Evolutionary conservation across 2,888 invertebrate species (phyloP).

Genomic region (Diplolepis rosae): DNA sequence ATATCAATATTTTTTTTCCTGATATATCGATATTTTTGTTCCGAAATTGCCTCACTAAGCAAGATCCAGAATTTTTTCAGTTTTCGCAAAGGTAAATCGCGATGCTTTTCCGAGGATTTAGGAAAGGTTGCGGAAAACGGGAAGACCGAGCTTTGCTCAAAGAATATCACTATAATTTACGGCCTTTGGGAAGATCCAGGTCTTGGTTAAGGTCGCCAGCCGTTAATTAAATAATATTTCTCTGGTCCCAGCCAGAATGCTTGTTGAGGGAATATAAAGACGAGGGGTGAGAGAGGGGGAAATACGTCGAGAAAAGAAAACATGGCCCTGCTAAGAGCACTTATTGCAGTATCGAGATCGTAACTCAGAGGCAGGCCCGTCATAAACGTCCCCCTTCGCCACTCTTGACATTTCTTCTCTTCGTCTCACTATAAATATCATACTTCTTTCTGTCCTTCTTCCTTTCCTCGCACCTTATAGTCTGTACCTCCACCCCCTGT

Average conservation of each 20-base stretch:
- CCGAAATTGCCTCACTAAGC: too few relatives aligned
- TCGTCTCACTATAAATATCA: slow-evolving; percentile 26
- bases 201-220: slow-evolving; percentile 46
- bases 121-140: slow-evolving; percentile 41
- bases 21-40: too few relatives aligned
- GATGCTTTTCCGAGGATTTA: slow-evolving; percentile 15
- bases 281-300: slow-evolving; percentile 31
- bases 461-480: slow-evolving; percentile 12
- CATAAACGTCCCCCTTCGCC: slow-evolving; percentile 67
- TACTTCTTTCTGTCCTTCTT: slow-evolving; percentile 13
- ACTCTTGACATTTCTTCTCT: slow-evolving; percentile 41
- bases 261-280: slow-evolving; percentile 49
- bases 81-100: too few relatives aligned
- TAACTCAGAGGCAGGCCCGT: slow-evolving; percentile 67
- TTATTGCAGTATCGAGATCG: slow-evolving; percentile 72
- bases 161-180: slow-evolving; percentile 58
- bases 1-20: too few relatives aligned
- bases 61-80: too few relatives aligned
- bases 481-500: neutral
- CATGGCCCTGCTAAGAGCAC: slow-evolving; percentile 65
- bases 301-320: slow-evolving; percentile 49
- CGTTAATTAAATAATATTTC: slow-evolving; percentile 73
- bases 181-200: slow-evolving; percentile 55
- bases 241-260: slow-evolving; percentile 56
- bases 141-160: slow-evolving; percentile 7